Conservation (phyloP, 2,113 vertebrate genomes). For the Corynorhinus townsendii region DNA sequence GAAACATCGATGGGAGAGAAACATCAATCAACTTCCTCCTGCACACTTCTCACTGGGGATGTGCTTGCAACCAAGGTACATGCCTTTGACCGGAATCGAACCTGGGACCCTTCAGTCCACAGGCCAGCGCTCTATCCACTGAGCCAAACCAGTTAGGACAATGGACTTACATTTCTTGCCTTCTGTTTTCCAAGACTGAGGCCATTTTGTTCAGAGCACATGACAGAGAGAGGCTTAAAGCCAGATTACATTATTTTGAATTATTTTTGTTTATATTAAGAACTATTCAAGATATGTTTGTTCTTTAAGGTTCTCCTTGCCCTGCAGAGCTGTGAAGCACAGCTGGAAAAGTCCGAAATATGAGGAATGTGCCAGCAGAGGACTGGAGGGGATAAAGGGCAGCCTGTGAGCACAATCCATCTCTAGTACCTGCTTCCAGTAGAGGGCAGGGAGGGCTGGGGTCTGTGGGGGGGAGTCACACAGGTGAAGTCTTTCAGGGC, state of each 20-base stretch:
- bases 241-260: conserved; percentile 28
- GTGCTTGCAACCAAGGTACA: no score
- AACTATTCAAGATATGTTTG: neutral
- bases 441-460: neutral
- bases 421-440: neutral
- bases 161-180: neutral
- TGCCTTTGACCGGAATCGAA: no score
- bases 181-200: conserved; percentile 26
- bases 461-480: neutral
- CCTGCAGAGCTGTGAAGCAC: neutral
- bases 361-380: neutral
- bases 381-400: neutral
- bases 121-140: no score
- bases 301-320: neutral
- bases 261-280: conserved; percentile 18
- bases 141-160: no score
- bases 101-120: no score
- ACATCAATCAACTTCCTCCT: no score
- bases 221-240: neutral
- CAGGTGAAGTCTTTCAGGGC: neutral
- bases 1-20: no score
- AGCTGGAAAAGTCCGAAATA: neutral
- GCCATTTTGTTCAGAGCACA: neutral
- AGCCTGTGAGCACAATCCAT: neutral
- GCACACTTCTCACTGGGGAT: no score